Evolutionary conservation across 2,113 vertebrate genomes (phyloP).

Genomic region (Scytalopus superciliaris): DNA sequence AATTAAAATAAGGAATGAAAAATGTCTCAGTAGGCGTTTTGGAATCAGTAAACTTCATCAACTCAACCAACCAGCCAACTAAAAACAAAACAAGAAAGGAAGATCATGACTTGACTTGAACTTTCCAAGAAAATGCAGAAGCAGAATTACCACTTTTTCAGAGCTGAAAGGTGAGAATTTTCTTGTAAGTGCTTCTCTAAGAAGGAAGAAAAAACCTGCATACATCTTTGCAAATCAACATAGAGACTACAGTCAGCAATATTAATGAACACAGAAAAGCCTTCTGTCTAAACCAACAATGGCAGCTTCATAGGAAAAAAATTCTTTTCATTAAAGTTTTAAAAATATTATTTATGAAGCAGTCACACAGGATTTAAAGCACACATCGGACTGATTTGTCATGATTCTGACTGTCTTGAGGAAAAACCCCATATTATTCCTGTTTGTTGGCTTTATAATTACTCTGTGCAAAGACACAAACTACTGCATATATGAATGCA

Average conservation of each 20-base stretch:
- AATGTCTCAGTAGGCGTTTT: constrained; percentile 45
- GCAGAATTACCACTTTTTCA: constrained; percentile 27
- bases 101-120: constrained; percentile 63
- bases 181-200: neutral
- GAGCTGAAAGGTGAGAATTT: constrained; percentile 4
- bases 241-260: constrained; percentile 28
- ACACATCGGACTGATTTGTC: neutral
- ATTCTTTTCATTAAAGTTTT: neutral
- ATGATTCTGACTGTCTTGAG: neutral
- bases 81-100: constrained; percentile 55
- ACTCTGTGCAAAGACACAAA: neutral
- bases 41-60: constrained; percentile 47
- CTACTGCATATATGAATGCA: neutral
- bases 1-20: constrained; percentile 24
- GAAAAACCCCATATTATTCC: neutral
- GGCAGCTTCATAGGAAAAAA: neutral
- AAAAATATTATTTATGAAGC: constrained; percentile 37
- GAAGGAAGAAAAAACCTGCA: neutral
- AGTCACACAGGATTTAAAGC: neutral
- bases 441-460: neutral
- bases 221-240: constrained; percentile 1
- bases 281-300: neutral
- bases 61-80: constrained; percentile 15
- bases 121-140: constrained; percentile 20
- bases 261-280: constrained; percentile 26